A percentile compares a stretch with the other conserved stretches of the same genome.
Conservation (phyloP, 2,113 vertebrate species). For the Ceyx melanurus region DNA sequence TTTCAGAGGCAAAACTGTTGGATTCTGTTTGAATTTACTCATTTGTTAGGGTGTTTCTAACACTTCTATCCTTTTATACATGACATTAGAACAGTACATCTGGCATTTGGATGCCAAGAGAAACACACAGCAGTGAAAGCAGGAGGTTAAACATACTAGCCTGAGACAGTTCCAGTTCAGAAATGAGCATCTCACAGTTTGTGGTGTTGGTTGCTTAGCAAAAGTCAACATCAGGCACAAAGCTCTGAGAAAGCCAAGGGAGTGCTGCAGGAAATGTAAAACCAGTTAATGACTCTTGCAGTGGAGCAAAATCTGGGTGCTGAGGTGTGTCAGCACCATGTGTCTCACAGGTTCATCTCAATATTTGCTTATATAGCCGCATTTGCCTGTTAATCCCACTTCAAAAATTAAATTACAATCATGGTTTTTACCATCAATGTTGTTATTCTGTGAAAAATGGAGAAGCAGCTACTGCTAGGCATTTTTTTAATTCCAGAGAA, state of each 20-base stretch:
- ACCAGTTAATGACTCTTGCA: background rate
- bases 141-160: background rate
- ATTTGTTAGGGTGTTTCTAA: background rate
- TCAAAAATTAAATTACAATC: background rate
- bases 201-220: background rate
- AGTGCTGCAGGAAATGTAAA: background rate
- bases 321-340: background rate
- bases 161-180: background rate
- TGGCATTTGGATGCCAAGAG: background rate
- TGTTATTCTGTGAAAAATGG: background rate
- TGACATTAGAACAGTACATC: background rate
- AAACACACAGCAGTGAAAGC: background rate
- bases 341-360: background rate
- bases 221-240: background rate
- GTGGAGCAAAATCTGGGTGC: background rate
- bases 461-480: background rate
- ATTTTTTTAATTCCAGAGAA: background rate
- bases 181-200: background rate
- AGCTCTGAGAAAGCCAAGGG: background rate
- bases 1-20: background rate
- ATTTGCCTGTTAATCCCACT: background rate
- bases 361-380: rapidly evolving
- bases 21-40: background rate
- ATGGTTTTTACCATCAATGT: background rate
- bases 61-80: background rate